phyloP scores from a whole-genome alignment of 1,140 invertebrate species.

The Trypoxylus dichotomus region DNA sequence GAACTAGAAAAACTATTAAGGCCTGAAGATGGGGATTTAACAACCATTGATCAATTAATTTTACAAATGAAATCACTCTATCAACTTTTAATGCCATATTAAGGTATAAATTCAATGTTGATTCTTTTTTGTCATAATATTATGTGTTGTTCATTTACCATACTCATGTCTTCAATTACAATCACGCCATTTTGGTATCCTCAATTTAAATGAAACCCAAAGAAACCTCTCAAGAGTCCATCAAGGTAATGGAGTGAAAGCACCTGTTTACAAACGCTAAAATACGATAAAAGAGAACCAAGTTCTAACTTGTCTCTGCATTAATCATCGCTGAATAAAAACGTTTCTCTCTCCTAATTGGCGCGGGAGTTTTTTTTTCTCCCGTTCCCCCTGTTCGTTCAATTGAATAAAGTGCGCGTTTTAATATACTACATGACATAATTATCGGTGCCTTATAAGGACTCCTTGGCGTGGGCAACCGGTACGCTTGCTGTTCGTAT shows the following conservation, averaged over 20 bases:
- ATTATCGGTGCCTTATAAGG: constrained; percentile 5
- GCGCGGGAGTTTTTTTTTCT: not conserved
- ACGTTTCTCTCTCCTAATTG: constrained; percentile 20
- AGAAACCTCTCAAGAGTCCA: too few species aligned
- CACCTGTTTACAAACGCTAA: not conserved
- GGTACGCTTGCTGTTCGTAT: not conserved
- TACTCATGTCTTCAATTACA: too few species aligned
- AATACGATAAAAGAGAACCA: not conserved
- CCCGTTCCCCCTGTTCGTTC: not conserved
- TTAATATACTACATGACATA: constrained; percentile 24
- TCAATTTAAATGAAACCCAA: too few species aligned
- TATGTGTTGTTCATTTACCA: too few species aligned
- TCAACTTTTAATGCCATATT: too few species aligned
- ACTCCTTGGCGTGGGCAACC: constrained; percentile 6
- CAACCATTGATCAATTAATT: too few species aligned
- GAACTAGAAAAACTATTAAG: too few species aligned
- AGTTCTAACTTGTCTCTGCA: not conserved
- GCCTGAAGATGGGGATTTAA: too few species aligned
- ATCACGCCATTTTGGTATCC: too few species aligned
- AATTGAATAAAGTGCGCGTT: constrained; percentile 14
- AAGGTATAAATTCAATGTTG: too few species aligned
- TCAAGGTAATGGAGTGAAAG: not conserved
- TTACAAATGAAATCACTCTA: too few species aligned
- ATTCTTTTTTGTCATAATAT: too few species aligned
- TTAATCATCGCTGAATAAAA: not conserved